phyloP scores from a whole-genome alignment of 2,888 invertebrate species.

The Melieria picta region DNA sequence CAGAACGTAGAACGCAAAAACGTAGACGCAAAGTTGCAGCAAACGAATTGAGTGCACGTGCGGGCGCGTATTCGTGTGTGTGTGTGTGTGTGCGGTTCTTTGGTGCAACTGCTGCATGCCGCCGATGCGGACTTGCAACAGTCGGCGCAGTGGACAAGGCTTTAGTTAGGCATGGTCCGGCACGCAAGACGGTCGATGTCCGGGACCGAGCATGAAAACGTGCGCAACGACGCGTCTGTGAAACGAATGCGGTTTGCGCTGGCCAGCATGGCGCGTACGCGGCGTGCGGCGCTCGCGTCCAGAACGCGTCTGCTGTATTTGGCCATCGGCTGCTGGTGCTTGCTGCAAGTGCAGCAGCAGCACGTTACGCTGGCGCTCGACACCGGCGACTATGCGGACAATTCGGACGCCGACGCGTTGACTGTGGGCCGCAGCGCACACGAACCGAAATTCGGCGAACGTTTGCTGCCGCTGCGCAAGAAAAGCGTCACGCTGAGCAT shows the following conservation, averaged over 20 bases:
- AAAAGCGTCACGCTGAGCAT: constrained; percentile 42
- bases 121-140: constrained; percentile 11
- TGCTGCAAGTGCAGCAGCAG: constrained; percentile 29
- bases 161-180: constrained; percentile 62
- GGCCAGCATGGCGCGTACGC: constrained; percentile 18
- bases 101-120: constrained; percentile 38
- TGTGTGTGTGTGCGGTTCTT: constrained; percentile 50
- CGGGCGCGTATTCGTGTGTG: background rate
- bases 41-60: background rate
- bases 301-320: constrained; percentile 13
- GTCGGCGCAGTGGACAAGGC: constrained; percentile 30
- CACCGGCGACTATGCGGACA: constrained; percentile 29
- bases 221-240: constrained; percentile 34
- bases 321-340: constrained; percentile 22
- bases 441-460: constrained; percentile 60
- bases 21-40: background rate
- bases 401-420: constrained; percentile 33
- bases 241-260: constrained; percentile 20
- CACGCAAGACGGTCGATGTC: constrained; percentile 58
- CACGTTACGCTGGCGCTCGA: constrained; percentile 41
- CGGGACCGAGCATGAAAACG: constrained; percentile 32
- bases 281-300: constrained; percentile 9
- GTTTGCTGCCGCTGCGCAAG: constrained; percentile 56
- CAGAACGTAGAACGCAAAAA: too few species aligned
- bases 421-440: constrained; percentile 45